phyloP scores from a whole-genome alignment of 2,888 invertebrate genomes.

The Lucinisca nassula region DNA sequence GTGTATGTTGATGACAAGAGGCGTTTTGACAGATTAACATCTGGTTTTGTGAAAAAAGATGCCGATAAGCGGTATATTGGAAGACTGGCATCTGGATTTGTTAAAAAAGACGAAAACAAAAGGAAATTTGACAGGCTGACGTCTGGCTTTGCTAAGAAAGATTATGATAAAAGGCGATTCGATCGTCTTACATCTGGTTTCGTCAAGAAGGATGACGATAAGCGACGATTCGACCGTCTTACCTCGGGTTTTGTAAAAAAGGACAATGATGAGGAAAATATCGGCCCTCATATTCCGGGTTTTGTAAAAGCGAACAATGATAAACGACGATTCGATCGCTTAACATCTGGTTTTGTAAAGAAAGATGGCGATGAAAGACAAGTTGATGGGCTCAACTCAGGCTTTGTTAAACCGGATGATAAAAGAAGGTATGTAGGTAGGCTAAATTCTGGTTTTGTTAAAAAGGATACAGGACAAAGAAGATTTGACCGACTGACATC shows the following conservation, averaged over 20 bases:
- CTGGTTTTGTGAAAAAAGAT: background rate
- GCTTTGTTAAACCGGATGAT: background rate
- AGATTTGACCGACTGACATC: background rate
- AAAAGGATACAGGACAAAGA: background rate
- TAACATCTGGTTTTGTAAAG: background rate
- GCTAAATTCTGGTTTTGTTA: background rate
- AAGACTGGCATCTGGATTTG: background rate
- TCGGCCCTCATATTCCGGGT: background rate
- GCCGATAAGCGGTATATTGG: background rate
- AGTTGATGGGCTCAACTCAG: background rate
- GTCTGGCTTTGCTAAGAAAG: slow-evolving; percentile 11
- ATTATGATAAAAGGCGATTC: background rate
- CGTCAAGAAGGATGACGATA: background rate
- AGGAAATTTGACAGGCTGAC: background rate
- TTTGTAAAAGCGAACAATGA: background rate
- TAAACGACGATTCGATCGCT: background rate
- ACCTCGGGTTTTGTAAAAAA: background rate
- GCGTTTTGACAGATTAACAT: background rate
- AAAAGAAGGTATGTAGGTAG: background rate
- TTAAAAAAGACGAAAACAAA: background rate
- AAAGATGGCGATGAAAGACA: background rate
- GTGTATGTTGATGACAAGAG: background rate
- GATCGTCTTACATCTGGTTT: background rate
- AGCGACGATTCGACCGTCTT: background rate
- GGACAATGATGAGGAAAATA: background rate